Conservation (phyloP, 1,140 invertebrate genomes). For the Diorhabda sublineata region DNA sequence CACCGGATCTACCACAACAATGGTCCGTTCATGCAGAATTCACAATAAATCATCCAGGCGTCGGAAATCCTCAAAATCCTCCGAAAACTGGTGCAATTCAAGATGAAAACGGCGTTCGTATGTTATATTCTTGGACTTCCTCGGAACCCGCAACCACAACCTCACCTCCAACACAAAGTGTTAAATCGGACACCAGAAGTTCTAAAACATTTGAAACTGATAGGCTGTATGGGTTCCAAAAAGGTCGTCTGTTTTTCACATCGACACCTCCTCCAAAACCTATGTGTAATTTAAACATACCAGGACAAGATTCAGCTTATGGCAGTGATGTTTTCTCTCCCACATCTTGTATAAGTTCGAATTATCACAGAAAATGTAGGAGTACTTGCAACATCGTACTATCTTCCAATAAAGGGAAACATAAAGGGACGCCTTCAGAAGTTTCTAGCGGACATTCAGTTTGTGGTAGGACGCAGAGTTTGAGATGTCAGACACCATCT, state of each 20-base stretch:
- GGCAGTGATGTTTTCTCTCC: constrained; percentile 49
- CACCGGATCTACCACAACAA: constrained; percentile 43
- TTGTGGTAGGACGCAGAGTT: constrained; percentile 42
- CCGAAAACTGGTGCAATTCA: constrained; percentile 39
- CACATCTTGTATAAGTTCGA: constrained; percentile 41
- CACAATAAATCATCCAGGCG: constrained; percentile 50
- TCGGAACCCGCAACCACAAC: constrained; percentile 16
- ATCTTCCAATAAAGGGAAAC: constrained; percentile 43
- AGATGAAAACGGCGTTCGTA: constrained; percentile 49
- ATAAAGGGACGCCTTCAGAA: neutral
- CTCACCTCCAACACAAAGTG: constrained; percentile 15
- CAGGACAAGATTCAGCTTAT: constrained; percentile 47
- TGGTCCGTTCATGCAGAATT: constrained; percentile 62
- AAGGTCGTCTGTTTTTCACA: constrained; percentile 55
- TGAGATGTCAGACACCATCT: constrained; percentile 43
- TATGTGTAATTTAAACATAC: neutral
- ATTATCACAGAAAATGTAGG: constrained; percentile 52
- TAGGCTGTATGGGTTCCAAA: constrained; percentile 46
- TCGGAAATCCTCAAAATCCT: constrained; percentile 30
- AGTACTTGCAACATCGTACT: constrained; percentile 67
- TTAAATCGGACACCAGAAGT: constrained; percentile 16
- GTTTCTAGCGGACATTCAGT: neutral
- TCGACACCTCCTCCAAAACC: constrained; percentile 48
- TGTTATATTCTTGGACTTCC: constrained; percentile 52
- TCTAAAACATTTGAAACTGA: constrained; percentile 6